Evolutionary conservation across 2,888 invertebrate genomes (phyloP).

Genomic region (Lymantria dispar): DNA sequence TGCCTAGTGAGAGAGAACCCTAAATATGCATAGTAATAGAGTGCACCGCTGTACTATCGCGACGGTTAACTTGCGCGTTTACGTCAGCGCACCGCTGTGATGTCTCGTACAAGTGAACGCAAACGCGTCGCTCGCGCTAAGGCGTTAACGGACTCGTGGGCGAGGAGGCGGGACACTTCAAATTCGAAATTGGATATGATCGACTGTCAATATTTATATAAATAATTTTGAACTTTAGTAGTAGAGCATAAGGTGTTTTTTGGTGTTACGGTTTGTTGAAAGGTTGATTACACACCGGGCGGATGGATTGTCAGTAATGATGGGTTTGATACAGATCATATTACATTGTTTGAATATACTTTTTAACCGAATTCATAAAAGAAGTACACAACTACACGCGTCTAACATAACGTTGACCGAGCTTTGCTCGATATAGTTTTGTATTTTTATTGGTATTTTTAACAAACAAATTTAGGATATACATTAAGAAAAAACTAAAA

Average conservation of each 20-base stretch:
- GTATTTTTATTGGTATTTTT: too few relatives aligned
- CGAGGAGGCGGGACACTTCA: background rate
- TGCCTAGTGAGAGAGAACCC: background rate
- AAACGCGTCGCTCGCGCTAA: background rate
- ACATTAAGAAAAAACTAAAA: too few relatives aligned
- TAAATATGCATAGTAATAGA: background rate
- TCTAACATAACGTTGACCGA: too few relatives aligned
- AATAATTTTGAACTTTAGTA: conserved; percentile 2
- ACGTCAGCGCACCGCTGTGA: background rate
- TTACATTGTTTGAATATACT: background rate
- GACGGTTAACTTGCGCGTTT: background rate
- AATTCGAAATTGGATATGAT: background rate
- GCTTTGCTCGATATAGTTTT: too few relatives aligned
- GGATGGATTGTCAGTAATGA: background rate
- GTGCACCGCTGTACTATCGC: background rate
- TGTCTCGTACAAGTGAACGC: background rate
- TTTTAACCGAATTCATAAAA: background rate
- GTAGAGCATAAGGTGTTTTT: background rate
- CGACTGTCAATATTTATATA: background rate
- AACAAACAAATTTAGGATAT: too few relatives aligned
- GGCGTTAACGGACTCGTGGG: background rate
- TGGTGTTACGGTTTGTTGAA: background rate
- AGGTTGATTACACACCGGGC: background rate
- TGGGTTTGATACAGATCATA: background rate
- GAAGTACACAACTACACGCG: too few relatives aligned